phyloP scores from a whole-genome alignment of 2,888 invertebrate species.

The Ceriagrion tenellum region DNA sequence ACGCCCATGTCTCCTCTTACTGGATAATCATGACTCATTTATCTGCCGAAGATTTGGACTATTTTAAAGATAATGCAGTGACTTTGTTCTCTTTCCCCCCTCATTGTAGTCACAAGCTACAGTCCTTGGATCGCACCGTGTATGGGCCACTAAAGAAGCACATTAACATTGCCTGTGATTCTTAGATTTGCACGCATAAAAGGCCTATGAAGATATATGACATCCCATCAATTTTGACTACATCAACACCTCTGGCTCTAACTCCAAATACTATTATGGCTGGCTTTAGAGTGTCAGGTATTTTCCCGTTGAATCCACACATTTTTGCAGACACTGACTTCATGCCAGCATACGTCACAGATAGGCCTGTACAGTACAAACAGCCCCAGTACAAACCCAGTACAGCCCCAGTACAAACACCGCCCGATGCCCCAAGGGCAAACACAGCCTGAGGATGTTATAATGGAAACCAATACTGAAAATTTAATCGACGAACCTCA shows the following conservation, averaged over 20 bases:
- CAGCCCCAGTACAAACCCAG: no score
- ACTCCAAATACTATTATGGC: slow-evolving; percentile 71
- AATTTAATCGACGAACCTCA: not conserved
- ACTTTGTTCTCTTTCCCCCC: slow-evolving; percentile 74
- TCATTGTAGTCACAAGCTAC: no score
- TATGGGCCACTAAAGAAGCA: no score
- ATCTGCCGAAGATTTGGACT: slow-evolving; percentile 71
- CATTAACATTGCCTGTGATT: no score
- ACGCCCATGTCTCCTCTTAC: slow-evolving; percentile 72
- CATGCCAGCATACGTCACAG: slow-evolving; percentile 70
- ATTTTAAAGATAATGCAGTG: slow-evolving; percentile 74
- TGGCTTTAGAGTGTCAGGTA: slow-evolving; percentile 71
- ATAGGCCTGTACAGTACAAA: slow-evolving; percentile 70
- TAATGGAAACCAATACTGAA: not conserved
- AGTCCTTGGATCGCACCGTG: no score
- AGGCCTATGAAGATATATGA: no score
- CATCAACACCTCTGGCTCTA: slow-evolving; percentile 70
- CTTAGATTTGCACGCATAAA: no score
- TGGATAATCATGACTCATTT: no score
- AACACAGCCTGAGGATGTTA: not conserved
- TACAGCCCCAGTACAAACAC: slow-evolving; percentile 72
- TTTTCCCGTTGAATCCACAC: slow-evolving; percentile 71
- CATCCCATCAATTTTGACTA: no score
- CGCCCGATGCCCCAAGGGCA: slow-evolving; percentile 71
- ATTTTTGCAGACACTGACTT: slow-evolving; percentile 72